Evolutionary conservation across 2,113 vertebrate genomes (phyloP), one percentile per base, ranked within the genome.

Genomic region (Phaethon lepturus): DNA sequence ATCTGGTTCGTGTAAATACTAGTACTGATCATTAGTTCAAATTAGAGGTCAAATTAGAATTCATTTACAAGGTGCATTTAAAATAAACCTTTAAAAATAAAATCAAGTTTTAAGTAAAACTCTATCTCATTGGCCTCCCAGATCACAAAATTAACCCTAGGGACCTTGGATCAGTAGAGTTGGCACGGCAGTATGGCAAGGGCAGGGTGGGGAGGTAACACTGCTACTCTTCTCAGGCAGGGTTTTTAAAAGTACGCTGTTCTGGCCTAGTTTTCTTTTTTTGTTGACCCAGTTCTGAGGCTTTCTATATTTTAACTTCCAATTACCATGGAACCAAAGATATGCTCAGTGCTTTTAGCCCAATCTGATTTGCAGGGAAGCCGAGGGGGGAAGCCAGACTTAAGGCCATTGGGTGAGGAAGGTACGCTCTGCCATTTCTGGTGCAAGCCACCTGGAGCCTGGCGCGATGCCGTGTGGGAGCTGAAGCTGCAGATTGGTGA

Each of bases 31-130:
- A 85, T 96, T 96, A 71, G 72, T 67, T 94, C 91, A 88, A 95
- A 94, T 97, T 93, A 96, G 90, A 94, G 87, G 77, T 90, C 94
- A 91, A 93, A 95, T 97, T 96, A 94, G 55, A 96, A 94, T 92
- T 94, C 87, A 83, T 97, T 97, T 96, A 92, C 78, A 94, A 95
- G 96, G 63, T 94, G 85, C 33, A 81, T 86, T 95, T 91, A 96
- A 96, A 97, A 91, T 38, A 88, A 93, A 47, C 42, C 53, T 88
- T 93, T 76, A 90, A 85, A 95, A 66, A 73, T 35, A 67, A 88
- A 82, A 79, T 16, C 13, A 45, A 76, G 31, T 69, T 88, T 42
- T 91, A 78, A 62, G 55, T 79, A 85, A 91, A 90, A 31, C 0
- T 0, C 50, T 53, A 3, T 93, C 73, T 78, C 74, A 53, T 69